Percentiles rank a stretch among this genome's conserved stretches.
Conservation (phyloP, 2,797 vertebrate species). For the Poeciliopsis paucimaculata region DNA sequence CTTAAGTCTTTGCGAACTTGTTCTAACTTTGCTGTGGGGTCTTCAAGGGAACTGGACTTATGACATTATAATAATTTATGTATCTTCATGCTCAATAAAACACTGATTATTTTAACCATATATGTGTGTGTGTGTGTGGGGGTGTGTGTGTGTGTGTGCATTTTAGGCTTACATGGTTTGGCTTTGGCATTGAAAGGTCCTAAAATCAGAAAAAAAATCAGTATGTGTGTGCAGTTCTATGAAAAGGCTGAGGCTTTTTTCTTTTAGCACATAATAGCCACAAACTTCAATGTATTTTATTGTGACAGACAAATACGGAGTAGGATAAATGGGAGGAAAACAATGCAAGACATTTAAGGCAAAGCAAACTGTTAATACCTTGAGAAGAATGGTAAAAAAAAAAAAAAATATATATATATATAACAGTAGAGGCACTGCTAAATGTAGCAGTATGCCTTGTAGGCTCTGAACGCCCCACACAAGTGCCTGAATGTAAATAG, state of each 20-base stretch:
- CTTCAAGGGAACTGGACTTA: slow-evolving; percentile 35
- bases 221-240: too few relatives aligned
- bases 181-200: background rate
- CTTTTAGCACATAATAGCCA: background rate
- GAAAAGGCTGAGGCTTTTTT: background rate
- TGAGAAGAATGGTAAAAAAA: background rate
- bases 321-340: background rate
- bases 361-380: background rate
- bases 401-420: background rate
- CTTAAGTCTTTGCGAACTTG: slow-evolving; percentile 47
- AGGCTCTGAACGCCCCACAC: too few relatives aligned
- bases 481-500: too few relatives aligned
- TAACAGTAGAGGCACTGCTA: background rate
- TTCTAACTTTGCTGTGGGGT: slow-evolving; percentile 25
- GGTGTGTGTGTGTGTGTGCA: background rate
- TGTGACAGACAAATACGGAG: background rate
- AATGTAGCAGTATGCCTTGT: too few relatives aligned
- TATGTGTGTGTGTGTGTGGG: background rate
- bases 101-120: background rate
- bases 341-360: background rate
- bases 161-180: background rate
- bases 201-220: too few relatives aligned
- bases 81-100: background rate
- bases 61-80: slow-evolving; percentile 10
- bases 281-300: background rate